phyloP scores from a whole-genome alignment of 2,888 invertebrate species.

The Busseola fusca region DNA sequence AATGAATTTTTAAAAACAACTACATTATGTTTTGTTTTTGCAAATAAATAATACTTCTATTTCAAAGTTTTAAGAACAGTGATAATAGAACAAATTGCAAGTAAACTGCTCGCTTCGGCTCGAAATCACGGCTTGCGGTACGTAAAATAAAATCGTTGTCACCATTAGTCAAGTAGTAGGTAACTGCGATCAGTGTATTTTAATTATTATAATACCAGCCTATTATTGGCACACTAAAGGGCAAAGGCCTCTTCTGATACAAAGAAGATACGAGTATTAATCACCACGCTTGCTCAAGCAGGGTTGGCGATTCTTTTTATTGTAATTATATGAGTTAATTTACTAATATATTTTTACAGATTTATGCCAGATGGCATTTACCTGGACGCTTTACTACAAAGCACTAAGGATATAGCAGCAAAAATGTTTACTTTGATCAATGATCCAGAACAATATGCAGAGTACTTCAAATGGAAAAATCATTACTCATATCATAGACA shows the following conservation, averaged over 20 bases:
- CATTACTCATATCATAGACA: constrained; percentile 65
- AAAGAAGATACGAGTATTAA: no score
- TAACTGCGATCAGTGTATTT: background rate
- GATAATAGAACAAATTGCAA: background rate
- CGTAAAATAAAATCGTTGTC: background rate
- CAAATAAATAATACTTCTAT: no score
- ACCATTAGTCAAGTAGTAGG: background rate
- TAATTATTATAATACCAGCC: background rate
- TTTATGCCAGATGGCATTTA: constrained; percentile 70
- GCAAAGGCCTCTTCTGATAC: no score
- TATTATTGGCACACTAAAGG: no score
- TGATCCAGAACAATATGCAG: constrained; percentile 61
- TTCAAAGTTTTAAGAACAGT: background rate
- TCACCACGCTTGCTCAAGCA: no score
- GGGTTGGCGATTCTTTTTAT: background rate
- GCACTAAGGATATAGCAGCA: constrained; percentile 55
- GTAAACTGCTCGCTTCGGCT: background rate
- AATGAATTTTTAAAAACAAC: no score
- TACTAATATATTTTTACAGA: constrained; percentile 44
- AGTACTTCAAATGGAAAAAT: constrained; percentile 70
- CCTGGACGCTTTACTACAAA: constrained; percentile 61
- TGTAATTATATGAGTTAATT: background rate
- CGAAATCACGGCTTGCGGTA: no score
- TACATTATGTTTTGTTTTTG: no score
- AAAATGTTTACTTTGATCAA: constrained; percentile 64